Conservation (phyloP, 2,113 vertebrate genomes). For the Ploceus nigricollis region DNA sequence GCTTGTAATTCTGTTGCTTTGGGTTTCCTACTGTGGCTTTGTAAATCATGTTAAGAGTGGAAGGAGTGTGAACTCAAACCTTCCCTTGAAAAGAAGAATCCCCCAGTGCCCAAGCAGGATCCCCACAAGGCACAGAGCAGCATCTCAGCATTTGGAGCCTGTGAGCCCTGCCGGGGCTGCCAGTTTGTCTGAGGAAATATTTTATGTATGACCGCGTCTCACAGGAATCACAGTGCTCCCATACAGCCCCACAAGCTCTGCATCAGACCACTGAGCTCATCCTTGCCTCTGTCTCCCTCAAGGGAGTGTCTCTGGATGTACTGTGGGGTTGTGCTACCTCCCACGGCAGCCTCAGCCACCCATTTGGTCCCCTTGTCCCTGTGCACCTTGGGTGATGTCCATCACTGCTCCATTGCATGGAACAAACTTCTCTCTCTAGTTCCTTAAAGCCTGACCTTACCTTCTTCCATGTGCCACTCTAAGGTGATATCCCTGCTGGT, state of each 20-base stretch:
- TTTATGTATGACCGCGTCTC: accelerated
- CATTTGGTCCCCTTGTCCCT: not conserved
- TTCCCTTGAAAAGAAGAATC: not conserved
- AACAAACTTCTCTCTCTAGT: not conserved
- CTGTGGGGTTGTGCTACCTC: not conserved
- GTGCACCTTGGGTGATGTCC: accelerated
- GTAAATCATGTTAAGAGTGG: slow-evolving; percentile 18
- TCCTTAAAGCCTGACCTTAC: not conserved
- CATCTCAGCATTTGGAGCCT: not conserved
- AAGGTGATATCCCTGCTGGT: not conserved
- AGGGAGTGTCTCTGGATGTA: not conserved
- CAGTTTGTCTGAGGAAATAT: not conserved
- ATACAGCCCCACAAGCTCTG: not conserved
- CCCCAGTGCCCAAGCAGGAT: not conserved
- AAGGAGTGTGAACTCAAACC: slow-evolving; percentile 27
- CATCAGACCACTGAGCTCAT: not conserved
- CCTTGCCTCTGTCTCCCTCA: not conserved
- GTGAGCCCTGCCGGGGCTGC: not conserved
- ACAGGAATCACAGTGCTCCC: not conserved
- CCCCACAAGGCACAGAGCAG: not conserved
- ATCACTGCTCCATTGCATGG: accelerated
- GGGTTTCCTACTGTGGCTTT: not conserved
- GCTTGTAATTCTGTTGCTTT: not conserved
- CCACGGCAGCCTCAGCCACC: accelerated
- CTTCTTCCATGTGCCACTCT: not conserved